Base-by-base conservation (phyloP, 1,140 invertebrate genomes). In the Drosophila tani region DNA sequence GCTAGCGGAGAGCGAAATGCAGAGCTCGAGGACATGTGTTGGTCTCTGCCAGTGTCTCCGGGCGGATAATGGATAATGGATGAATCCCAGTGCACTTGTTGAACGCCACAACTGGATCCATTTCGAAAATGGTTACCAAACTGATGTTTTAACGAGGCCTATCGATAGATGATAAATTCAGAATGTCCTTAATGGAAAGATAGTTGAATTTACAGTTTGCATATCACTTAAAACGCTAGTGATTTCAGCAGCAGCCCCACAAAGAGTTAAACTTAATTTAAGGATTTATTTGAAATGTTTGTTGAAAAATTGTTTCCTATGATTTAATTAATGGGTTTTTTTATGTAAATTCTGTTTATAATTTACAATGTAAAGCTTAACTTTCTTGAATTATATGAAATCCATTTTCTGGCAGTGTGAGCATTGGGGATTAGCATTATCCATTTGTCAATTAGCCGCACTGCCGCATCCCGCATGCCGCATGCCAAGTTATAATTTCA, bases 361-460 rank as follows among this genome's bases (percentile, higher is more conserved):
- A 11, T 11, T 11, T 35, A 11, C 3, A 35, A 11, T 11, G 9
- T 35, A 32, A 9, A 7, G 29, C 0, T 4, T 24, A 3, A 6
- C 27, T 11, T 15, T 0, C 24, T 50, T 50, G 2, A 15, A 9
- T 3, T 5, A 6, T 2, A 12, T n/a, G 4, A 7, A 38, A 7
- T n/a, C n/a, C 15, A 21, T 19, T 60, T 63, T 66, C 58, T 64
- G 57, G 2, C 63, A 63, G 58, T 66, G 57, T 12, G 17, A 29
- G 12, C 63, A 14, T 15, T 17, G 27, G 58, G 58, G 59, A 64
- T 64, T 75, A 49, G 27, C 58, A 21, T 49, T 55, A 64, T 55
- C 58, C 71, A 75, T 75, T 75, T 75, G 70, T 75, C 71, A 75
- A 75, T 75, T 75, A 75, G 50, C 40, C 32, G 47, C 56, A 1